A percentile compares a stretch with the other conserved stretches of the same genome.
These are phyloP conservation scores for Sturnus vulgaris DNA, from an alignment of 2,113 vertebrate genomes.

Conservation along the genomic window DNA sequence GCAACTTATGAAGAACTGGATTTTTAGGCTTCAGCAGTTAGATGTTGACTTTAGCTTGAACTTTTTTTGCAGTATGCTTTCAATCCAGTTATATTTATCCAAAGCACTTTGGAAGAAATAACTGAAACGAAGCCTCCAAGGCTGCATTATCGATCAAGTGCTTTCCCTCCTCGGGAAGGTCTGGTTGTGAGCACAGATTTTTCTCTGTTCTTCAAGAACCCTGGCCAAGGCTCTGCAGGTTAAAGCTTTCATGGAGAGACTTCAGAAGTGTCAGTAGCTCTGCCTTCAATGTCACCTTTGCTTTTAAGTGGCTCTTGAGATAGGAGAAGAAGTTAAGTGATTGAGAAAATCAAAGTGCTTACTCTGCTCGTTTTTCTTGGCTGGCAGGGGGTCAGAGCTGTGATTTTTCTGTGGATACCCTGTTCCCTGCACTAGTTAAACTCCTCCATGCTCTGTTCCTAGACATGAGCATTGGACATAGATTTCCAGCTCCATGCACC, in stretches of 20 bases:
- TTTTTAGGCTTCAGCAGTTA: background rate
- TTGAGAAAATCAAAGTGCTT: background rate
- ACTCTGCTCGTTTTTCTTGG: background rate
- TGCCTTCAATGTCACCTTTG: background rate
- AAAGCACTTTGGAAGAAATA: background rate
- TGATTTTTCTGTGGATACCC: background rate
- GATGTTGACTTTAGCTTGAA: background rate
- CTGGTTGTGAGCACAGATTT: background rate
- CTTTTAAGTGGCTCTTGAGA: background rate
- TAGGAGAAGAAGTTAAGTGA: background rate
- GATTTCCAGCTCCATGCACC: background rate
- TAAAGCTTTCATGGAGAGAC: background rate
- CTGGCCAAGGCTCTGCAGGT: background rate
- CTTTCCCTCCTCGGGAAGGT: background rate
- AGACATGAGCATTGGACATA: background rate
- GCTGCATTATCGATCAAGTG: rapidly evolving
- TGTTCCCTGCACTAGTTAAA: background rate
- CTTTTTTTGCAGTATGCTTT: background rate
- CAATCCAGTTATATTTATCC: background rate
- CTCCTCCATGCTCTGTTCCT: background rate
- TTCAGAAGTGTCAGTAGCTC: background rate
- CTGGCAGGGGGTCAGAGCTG: background rate
- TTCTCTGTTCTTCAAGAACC: background rate
- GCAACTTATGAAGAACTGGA: background rate
- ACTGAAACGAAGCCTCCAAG: background rate